Percentiles rank a stretch among this genome's conserved stretches.
Evolutionary conservation across 1,140 invertebrate species (phyloP).

Genomic region (Microplitis demolitor): DNA sequence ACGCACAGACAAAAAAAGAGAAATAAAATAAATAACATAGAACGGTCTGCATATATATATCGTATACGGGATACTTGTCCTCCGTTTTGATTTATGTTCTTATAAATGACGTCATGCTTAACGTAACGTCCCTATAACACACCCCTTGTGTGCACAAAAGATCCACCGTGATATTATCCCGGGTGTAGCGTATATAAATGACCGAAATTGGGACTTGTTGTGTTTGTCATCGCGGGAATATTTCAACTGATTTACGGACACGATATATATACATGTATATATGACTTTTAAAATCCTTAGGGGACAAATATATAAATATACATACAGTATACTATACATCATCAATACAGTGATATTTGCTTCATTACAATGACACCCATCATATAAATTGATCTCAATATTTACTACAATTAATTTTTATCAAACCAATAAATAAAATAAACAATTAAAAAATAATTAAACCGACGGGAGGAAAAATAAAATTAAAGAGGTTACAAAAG

Average conservation of each 20-base stretch:
- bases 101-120: slow-evolving; percentile 63
- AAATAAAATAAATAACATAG: not conserved
- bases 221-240: slow-evolving; percentile 61
- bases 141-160: slow-evolving; percentile 59
- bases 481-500: not conserved
- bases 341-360: no score
- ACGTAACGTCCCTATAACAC: slow-evolving; percentile 46
- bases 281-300: slow-evolving; percentile 13
- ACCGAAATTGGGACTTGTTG: slow-evolving; percentile 62
- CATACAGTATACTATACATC: not conserved
- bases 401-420: no score
- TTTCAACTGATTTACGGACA: slow-evolving; percentile 55
- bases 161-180: slow-evolving; percentile 58
- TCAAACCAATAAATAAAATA: no score
- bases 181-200: slow-evolving; percentile 60
- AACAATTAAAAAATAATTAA: no score
- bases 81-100: slow-evolving; percentile 63
- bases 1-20: no score
- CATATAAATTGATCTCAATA: no score
- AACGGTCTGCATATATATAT: not conserved
- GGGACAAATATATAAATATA: not conserved
- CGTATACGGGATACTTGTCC: slow-evolving; percentile 45
- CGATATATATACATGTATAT: not conserved
- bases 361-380: no score
- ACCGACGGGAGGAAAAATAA: not conserved